Evolutionary conservation across 2,888 invertebrate genomes (phyloP), one percentile per base, ranked within the genome.

Genomic region (Seira ritae): DNA sequence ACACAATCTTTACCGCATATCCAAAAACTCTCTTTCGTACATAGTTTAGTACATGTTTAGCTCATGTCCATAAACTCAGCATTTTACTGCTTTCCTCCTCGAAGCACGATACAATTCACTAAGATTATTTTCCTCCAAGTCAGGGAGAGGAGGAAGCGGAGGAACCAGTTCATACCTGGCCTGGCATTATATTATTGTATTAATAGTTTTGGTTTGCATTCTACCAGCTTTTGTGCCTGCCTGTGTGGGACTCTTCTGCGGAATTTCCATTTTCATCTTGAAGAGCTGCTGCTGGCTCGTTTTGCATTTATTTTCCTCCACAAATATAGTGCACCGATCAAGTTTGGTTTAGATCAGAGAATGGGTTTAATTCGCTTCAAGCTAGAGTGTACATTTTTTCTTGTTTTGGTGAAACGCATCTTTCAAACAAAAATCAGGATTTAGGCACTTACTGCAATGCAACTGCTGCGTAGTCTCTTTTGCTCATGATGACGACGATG

Each of bases 91-190:
- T 31, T 31, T 31, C 31, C 8, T 31, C 31, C 31, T 4, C 31
- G 31, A 31, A 31, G 31, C 31, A 31, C 8, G 31, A 31, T 31
- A 31, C 31, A 31, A 31, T 31, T 8, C 31, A 31, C 31, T 4
- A 4, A 31, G 8, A 31, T 2, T 31, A 31, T 31, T 2, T 31
- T 8, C 31, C 3, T 31, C 8, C 31, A 31, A 31, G 3, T 31
- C 19, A 17, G 37, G 67, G 46, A 37, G 66, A 23, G n/a, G n/a
- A n/a, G n/a, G n/a, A 31, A 68, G 66, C 62, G 74, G 74, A 46
- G 76, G 55, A 76, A 55, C 76, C 76, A 76, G 76, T 66, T 74
- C 31, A 74, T 74, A 74, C 37, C 73, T 65, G 46, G 46, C 70
- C 31, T 73, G 62, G 19, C 67, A 76, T 76, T 76, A 55, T 23